Evolutionary conservation across 64 coral and sea anemone species (phyloP), one percentile per base, ranked within the genome.

Genomic region (Astreopora myriophthalma): DNA sequence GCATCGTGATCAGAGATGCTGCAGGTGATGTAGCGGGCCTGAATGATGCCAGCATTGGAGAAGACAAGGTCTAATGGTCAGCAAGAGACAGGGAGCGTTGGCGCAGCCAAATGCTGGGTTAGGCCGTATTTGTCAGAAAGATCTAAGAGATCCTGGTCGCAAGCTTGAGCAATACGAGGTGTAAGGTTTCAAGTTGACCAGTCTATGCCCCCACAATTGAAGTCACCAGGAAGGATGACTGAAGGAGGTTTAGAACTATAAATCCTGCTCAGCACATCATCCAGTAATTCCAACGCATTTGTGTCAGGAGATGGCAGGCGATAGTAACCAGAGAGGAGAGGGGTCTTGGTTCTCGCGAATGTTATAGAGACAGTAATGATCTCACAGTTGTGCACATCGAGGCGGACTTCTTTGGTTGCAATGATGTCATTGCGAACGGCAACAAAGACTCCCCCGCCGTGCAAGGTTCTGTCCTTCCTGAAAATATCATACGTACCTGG

Each of bases 391-490:
- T 73, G 57, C 27, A 84, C n/a, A 57, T 85, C 77, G 27, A 91
- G 37, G 69, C 30, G 76, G 48, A 65, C 76, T 91, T 85, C 38
- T 13, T 91, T 58, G 40, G 60, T 66, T 25, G 89, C 78, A 28
- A 78, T 72, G 39, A 91, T 42, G 38, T 84, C 89, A 34, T 91
- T 92, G 48, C 90, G 68, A n/a, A 46, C 71, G 35, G 48, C 48
- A 66, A 92, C 48, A 68, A 76, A 86, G 29, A 92, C 32, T 48
- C 90, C 83, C 23, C 69, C 90, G 36, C 82, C 83, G 36, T 25
- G 71, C 14, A 74, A 67, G 68, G 89, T 60, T 71, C 79, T 85
- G 89, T 85, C 89, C 79, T 92, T 92, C 36, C 89, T 69, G 68
- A 48, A 92, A 11, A 92, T 72, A 87, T 93, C 83, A 34, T 87